Percentiles rank a stretch among this genome's conserved stretches.
Conservation (phyloP, 2,113 vertebrate genomes). For the Notarius quadriscutis region DNA sequence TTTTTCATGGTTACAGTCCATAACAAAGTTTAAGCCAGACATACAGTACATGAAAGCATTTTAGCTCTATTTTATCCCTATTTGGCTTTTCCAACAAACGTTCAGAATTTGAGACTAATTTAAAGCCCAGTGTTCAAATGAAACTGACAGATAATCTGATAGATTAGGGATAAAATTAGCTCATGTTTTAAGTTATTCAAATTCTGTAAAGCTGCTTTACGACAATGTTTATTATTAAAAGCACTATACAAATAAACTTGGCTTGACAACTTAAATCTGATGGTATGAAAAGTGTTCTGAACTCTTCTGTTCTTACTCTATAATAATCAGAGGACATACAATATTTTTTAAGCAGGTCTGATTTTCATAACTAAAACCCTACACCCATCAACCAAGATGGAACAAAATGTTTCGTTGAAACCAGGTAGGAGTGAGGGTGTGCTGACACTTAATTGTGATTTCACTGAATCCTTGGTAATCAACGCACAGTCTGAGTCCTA, state of each 20-base stretch:
- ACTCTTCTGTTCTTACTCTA: not conserved
- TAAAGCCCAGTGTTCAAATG: not conserved
- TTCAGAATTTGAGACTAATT: not conserved
- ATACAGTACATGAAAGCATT: not conserved
- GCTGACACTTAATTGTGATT: not conserved
- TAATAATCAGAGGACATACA: not conserved
- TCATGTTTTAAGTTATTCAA: too few species aligned
- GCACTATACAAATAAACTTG: too few species aligned
- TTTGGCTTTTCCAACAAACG: not conserved
- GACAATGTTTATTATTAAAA: too few species aligned
- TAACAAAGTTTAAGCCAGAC: not conserved
- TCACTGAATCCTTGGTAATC: not conserved
- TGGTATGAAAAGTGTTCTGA: not conserved
- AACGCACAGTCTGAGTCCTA: not conserved
- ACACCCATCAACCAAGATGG: not conserved
- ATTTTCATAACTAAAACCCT: not conserved
- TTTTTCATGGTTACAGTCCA: not conserved
- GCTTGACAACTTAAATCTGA: not conserved
- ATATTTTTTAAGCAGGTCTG: conserved; percentile 5
- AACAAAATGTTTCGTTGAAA: not conserved
- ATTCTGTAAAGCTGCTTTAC: too few species aligned
- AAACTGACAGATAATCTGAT: not conserved
- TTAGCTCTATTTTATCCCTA: not conserved
- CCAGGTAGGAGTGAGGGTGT: not conserved
- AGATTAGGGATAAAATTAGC: too few species aligned